phyloP scores from a whole-genome alignment of 2,888 invertebrate species.

The Diabrotica balteata region DNA sequence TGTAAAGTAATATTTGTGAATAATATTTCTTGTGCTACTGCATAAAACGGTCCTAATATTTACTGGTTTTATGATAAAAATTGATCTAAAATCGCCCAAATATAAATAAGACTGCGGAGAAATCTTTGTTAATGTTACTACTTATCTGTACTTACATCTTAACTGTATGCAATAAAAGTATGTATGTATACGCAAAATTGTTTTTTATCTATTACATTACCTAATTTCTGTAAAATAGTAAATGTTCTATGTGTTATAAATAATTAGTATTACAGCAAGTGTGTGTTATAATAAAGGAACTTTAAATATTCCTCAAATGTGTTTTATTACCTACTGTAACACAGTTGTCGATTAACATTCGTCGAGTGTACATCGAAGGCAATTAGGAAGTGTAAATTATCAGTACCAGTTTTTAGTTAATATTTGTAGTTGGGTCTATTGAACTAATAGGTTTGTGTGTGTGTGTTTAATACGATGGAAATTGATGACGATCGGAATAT shows the following conservation, averaged over 20 bases:
- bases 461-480: too few species aligned
- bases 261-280: conserved; percentile 30
- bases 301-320: conserved; percentile 24
- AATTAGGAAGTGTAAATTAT: too few species aligned
- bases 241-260: conserved; percentile 25
- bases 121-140: conserved; percentile 31
- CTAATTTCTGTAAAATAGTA: conserved; percentile 20
- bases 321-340: too few species aligned
- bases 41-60: conserved; percentile 14
- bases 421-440: too few species aligned
- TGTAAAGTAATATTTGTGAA: too few species aligned
- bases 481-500: too few species aligned
- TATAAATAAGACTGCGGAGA: conserved; percentile 34
- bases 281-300: conserved; percentile 38
- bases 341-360: too few species aligned
- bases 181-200: conserved; percentile 31
- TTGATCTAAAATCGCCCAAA: conserved; percentile 23
- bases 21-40: not conserved
- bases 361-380: too few species aligned
- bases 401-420: too few species aligned
- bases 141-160: conserved; percentile 7
- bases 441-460: too few species aligned
- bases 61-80: conserved; percentile 30
- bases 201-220: conserved; percentile 30
- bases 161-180: conserved; percentile 37